These are phyloP conservation scores for Clistopyga incitator DNA, from an alignment of 2,888 invertebrate species.

Conservation along the genomic window DNA sequence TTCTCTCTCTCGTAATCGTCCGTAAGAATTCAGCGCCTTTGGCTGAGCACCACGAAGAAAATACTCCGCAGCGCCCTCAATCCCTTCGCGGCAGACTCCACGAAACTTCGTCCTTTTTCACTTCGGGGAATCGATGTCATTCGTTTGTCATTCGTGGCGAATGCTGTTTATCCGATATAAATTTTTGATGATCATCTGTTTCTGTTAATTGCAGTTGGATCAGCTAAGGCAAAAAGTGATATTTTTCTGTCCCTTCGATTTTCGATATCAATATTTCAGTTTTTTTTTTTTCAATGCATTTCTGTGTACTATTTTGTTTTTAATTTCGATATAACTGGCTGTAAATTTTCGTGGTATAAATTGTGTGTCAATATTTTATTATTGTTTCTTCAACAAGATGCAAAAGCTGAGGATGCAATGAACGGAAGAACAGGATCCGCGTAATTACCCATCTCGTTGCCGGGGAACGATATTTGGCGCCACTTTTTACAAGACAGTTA, in stretches of 20 bases:
- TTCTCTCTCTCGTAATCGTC: constrained; percentile 49
- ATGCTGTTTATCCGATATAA: neutral
- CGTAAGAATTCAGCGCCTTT: constrained; percentile 58
- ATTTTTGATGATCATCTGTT: no score
- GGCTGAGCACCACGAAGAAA: constrained; percentile 45
- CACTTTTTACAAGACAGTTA: constrained; percentile 15
- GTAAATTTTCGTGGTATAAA: neutral
- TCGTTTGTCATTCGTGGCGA: neutral
- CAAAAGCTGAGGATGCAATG: neutral
- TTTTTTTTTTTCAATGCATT: no score
- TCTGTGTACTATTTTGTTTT: neutral
- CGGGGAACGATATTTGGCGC: constrained; percentile 6
- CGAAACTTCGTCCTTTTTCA: constrained; percentile 5
- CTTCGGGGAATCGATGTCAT: neutral
- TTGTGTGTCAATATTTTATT: neutral
- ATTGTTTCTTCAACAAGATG: neutral
- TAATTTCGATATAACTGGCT: neutral
- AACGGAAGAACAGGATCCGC: neutral
- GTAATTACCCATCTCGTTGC: neutral
- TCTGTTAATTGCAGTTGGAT: no score
- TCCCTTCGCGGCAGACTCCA: constrained; percentile 16
- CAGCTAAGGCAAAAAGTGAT: no score
- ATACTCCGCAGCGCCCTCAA: constrained; percentile 8
- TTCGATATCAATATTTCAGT: no score
- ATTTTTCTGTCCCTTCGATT: no score